A percentile compares a stretch with the other conserved stretches of the same genome.
Evolutionary conservation across 2,888 invertebrate genomes (phyloP).

Genomic region (Camptogramma bilineatum): DNA sequence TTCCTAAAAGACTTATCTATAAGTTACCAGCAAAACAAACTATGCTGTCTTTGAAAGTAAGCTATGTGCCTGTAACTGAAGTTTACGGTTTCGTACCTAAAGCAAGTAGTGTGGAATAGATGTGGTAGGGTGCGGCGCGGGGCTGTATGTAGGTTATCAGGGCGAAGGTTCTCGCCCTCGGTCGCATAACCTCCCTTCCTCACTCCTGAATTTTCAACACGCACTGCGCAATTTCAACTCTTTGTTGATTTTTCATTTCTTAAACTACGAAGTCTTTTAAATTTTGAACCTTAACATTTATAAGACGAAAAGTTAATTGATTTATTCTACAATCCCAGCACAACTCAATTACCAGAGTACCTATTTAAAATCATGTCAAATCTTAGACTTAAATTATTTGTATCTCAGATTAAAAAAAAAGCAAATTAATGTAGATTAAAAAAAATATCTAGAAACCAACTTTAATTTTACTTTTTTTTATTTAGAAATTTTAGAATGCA

Average conservation of each 20-base stretch:
- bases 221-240: slow-evolving; percentile 53
- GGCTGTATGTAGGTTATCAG: slow-evolving; percentile 70
- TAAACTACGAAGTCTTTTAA: not conserved
- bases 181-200: slow-evolving; percentile 47
- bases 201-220: slow-evolving; percentile 54
- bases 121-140: not conserved
- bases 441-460: too few relatives aligned
- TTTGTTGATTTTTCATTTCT: not conserved
- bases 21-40: not conserved
- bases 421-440: too few relatives aligned
- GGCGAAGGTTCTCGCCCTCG: slow-evolving; percentile 67
- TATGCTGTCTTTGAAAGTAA: not conserved
- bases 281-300: not conserved
- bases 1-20: not conserved
- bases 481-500: too few relatives aligned
- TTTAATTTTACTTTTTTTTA: too few relatives aligned
- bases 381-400: too few relatives aligned
- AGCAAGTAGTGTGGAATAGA: not conserved
- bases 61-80: not conserved
- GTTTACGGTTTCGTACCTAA: not conserved
- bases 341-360: too few relatives aligned
- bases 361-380: too few relatives aligned
- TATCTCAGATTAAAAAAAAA: too few relatives aligned
- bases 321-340: too few relatives aligned
- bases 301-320: too few relatives aligned